phyloP scores from a whole-genome alignment of 2,797 vertebrate genomes.

The Syngnathus acus region DNA sequence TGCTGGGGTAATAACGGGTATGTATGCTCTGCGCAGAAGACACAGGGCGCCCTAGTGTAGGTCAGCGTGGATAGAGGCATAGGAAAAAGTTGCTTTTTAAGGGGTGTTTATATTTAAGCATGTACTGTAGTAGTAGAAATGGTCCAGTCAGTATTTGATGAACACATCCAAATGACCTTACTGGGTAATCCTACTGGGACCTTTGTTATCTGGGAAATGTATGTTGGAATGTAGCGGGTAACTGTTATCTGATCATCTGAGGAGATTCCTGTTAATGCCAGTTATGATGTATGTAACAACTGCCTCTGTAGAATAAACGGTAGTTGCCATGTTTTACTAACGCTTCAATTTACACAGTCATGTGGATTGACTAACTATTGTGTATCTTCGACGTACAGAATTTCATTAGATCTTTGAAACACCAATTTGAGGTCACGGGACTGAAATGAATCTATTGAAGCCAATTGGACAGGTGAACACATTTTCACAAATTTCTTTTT shows the following conservation, averaged over 20 bases:
- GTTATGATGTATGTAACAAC: not conserved
- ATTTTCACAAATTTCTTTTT: no score
- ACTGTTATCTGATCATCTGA: not conserved
- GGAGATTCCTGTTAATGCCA: not conserved
- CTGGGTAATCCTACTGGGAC: not conserved
- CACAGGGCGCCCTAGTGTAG: conserved; percentile 21
- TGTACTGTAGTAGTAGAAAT: no score
- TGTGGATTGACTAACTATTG: no score
- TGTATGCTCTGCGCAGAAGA: conserved; percentile 42
- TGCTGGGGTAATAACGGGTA: conserved; percentile 65
- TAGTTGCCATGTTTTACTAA: not conserved
- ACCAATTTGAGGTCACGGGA: no score
- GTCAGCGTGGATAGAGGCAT: conserved; percentile 10
- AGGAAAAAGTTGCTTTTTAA: not conserved
- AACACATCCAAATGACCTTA: not conserved
- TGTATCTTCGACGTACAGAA: no score
- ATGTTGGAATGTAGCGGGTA: not conserved
- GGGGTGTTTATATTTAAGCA: no score
- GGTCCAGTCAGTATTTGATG: no score
- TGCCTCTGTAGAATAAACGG: not conserved
- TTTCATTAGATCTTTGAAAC: no score
- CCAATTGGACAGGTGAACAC: no score
- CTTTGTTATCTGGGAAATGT: not conserved
- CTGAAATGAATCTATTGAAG: no score
- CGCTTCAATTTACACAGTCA: not conserved